Evolutionary conservation across 2,888 invertebrate species (phyloP).

Genomic region (Parochlus steinenii): DNA sequence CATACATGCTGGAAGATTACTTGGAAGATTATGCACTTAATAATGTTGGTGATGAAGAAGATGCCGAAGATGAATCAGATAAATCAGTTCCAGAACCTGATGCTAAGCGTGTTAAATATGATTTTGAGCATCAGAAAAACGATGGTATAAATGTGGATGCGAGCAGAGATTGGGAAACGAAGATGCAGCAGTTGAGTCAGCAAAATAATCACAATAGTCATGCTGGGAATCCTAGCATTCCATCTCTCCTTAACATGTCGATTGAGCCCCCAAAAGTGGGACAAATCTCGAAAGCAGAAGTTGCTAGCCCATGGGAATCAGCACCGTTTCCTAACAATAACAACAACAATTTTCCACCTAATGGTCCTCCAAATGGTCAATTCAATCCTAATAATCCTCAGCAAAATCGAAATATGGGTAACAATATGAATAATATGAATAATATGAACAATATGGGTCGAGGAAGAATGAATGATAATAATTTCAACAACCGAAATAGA

Average conservation of each 20-base stretch:
- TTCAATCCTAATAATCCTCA: too few relatives aligned
- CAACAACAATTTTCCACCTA: too few relatives aligned
- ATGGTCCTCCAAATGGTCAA: too few relatives aligned
- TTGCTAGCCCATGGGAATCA: conserved; percentile 1
- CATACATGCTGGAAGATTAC: conserved; percentile 1
- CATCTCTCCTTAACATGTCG: conserved; percentile 4
- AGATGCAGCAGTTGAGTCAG: too few relatives aligned
- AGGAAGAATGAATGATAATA: too few relatives aligned
- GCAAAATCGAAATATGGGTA: too few relatives aligned
- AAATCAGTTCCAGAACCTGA: background rate
- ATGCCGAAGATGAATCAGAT: background rate
- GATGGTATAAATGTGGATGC: background rate
- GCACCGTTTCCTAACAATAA: background rate
- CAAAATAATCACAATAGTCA: background rate
- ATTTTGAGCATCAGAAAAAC: too few relatives aligned
- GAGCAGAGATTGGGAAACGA: too few relatives aligned
- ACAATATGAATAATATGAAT: too few relatives aligned
- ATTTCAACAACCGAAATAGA: too few relatives aligned
- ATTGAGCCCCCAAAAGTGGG: background rate
- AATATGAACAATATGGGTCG: too few relatives aligned
- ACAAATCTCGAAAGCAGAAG: background rate
- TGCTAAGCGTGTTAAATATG: background rate
- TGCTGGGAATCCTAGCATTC: conserved; percentile 4
- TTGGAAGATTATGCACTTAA: background rate
- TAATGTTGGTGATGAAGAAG: background rate